A percentile compares a stretch with the other conserved stretches of the same genome.
These are phyloP conservation scores for Urocyon cinereoargenteus DNA, from an alignment of 2,797 vertebrate species.

Conservation along the genomic window DNA sequence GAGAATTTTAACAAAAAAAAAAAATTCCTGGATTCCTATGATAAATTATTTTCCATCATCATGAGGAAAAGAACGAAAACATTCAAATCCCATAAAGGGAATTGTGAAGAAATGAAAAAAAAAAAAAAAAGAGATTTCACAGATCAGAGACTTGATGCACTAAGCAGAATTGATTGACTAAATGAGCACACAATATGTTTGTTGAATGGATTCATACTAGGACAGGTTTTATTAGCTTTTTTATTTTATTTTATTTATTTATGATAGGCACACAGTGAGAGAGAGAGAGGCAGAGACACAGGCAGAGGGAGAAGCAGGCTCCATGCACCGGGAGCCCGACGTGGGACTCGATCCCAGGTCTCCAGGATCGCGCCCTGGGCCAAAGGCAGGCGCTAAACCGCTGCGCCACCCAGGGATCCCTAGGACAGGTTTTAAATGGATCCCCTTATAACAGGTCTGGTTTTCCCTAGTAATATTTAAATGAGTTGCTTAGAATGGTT, in stretches of 20 bases:
- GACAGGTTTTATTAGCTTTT: not conserved
- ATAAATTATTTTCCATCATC: not conserved
- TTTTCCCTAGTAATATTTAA: slow-evolving; percentile 2
- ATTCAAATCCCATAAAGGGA: not conserved
- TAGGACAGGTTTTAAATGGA: not conserved
- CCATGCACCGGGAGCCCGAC: no score
- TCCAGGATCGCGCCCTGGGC: no score
- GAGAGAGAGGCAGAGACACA: no score
- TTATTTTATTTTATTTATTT: no score
- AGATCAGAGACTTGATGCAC: not conserved
- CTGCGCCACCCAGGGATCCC: no score
- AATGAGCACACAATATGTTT: not conserved
- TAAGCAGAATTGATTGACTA: not conserved
- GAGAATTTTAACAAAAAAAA: not conserved
- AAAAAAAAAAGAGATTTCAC: not conserved
- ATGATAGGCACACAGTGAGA: no score
- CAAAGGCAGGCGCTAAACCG: no score
- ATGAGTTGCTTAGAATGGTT: not conserved
- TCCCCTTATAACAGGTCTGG: not conserved
- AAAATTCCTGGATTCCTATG: not conserved
- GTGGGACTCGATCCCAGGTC: no score
- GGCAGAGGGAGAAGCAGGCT: no score
- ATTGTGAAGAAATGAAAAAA: not conserved
- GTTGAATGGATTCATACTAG: not conserved
- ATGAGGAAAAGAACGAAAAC: not conserved